Evolutionary conservation across 2,888 invertebrate species (phyloP).

Genomic region (Timema cristinae): DNA sequence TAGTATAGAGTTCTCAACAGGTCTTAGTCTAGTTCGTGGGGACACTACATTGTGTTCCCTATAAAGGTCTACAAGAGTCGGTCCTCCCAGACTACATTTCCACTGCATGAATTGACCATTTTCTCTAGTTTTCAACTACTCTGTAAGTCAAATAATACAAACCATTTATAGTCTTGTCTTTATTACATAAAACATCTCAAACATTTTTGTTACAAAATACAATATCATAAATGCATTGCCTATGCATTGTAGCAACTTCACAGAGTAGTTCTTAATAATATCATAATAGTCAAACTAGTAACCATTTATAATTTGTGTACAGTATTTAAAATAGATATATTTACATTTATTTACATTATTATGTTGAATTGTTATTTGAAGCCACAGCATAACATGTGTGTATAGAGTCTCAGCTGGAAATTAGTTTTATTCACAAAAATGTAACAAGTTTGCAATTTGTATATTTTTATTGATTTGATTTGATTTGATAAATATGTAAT

Average conservation of each 20-base stretch:
- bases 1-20: too few relatives aligned
- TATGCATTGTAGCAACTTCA: neutral
- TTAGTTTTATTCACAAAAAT: too few relatives aligned
- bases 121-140: too few relatives aligned
- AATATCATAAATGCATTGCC: neutral
- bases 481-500: neutral
- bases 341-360: slow-evolving; percentile 4
- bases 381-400: too few relatives aligned
- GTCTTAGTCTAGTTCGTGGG: too few relatives aligned
- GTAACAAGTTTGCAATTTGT: neutral
- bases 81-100: too few relatives aligned
- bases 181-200: slow-evolving; percentile 7
- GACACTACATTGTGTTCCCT: too few relatives aligned
- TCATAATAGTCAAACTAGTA: neutral
- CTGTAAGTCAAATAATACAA: neutral
- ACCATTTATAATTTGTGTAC: neutral
- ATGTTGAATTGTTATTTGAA: neutral
- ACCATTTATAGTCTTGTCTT: neutral
- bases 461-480: neutral
- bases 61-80: too few relatives aligned
- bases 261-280: neutral
- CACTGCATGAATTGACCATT: too few relatives aligned
- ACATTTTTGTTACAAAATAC: slow-evolving; percentile 14
- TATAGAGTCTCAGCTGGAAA: neutral
- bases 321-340: slow-evolving; percentile 9